phyloP scores from a whole-genome alignment of 2,797 vertebrate species.

The Rhinogobio ventralis region DNA sequence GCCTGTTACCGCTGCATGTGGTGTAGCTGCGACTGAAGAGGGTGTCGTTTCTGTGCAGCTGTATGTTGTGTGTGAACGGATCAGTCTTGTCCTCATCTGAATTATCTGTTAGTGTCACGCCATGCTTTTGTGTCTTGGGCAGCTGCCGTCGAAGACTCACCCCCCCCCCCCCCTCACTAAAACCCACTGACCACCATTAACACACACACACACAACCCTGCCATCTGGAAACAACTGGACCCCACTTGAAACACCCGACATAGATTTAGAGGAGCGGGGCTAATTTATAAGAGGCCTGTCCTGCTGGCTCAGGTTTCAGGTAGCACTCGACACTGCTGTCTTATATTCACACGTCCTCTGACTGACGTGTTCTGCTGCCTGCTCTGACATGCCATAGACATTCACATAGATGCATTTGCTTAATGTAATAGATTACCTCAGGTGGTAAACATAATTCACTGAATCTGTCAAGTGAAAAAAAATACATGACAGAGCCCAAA shows the following conservation, averaged over 20 bases:
- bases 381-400: background rate
- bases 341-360: constrained; percentile 21
- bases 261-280: constrained; percentile 33
- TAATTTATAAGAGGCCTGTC: constrained; percentile 51
- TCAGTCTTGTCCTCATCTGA: constrained; percentile 27
- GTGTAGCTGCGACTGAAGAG: background rate
- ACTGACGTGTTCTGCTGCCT: constrained; percentile 5
- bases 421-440: background rate
- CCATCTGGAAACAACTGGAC: constrained; percentile 58
- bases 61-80: constrained; percentile 5
- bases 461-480: constrained; percentile 1
- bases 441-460: background rate
- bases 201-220: constrained; percentile 31
- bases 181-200: constrained; percentile 40
- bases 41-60: background rate
- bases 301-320: constrained; percentile 40
- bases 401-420: constrained; percentile 12
- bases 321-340: constrained; percentile 38
- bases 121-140: constrained; percentile 11
- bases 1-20: background rate
- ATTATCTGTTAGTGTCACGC: constrained; percentile 31
- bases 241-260: constrained; percentile 41
- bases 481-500: background rate
- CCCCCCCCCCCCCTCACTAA: constrained; percentile 22
- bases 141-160: constrained; percentile 21